Conservation (phyloP, 2,888 invertebrate species). For the Phalangium opilio region DNA sequence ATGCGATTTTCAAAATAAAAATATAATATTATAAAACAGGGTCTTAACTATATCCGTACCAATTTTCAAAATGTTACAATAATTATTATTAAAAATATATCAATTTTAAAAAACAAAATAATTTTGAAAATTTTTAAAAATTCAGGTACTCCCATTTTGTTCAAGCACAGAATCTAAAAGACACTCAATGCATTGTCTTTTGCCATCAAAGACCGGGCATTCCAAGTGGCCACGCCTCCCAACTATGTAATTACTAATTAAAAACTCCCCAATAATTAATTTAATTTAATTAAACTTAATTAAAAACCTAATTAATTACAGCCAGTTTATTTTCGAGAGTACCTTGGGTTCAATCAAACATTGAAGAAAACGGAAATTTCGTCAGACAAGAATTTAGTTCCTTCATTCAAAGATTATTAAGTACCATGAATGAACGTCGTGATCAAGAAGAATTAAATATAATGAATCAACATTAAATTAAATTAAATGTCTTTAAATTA, state of each 20-base stretch:
- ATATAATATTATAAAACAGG: too few species aligned
- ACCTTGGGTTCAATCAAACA: conserved; percentile 42
- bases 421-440: conserved; percentile 17
- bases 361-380: conserved; percentile 42
- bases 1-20: too few species aligned
- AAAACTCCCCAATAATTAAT: too few species aligned
- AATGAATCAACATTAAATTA: conserved; percentile 18
- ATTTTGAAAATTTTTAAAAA: background rate
- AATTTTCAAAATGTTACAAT: too few species aligned
- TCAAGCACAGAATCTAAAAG: conserved; percentile 45
- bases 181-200: conserved; percentile 49
- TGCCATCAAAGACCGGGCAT: conserved; percentile 30
- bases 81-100: too few species aligned
- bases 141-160: conserved; percentile 44
- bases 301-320: conserved; percentile 28
- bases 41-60: too few species aligned
- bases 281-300: background rate
- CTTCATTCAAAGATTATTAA: conserved; percentile 20
- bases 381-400: conserved; percentile 41
- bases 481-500: too few species aligned
- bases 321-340: conserved; percentile 44
- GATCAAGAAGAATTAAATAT: conserved; percentile 24
- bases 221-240: conserved; percentile 10
- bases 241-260: conserved; percentile 12
- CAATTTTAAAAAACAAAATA: too few species aligned